These are phyloP conservation scores for Phrynocephalus forsythii DNA, from an alignment of 2,797 vertebrate species.

Conservation along the genomic window DNA sequence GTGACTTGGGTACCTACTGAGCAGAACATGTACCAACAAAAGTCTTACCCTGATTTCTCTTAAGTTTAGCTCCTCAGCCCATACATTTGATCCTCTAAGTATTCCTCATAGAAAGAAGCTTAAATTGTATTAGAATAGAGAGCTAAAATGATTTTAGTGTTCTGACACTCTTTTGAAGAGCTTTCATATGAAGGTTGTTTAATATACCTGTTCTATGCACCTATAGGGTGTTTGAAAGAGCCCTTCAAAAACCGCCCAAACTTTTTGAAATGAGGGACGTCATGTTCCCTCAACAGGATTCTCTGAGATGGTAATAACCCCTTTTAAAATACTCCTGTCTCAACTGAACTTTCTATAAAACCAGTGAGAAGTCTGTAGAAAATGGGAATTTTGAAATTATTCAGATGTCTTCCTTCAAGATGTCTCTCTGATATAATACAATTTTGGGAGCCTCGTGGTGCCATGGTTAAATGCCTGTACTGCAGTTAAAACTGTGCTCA, in stretches of 20 bases:
- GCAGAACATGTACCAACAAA: no score
- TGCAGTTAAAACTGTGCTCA: no score
- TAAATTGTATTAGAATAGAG: conserved; percentile 52
- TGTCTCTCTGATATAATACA: no score
- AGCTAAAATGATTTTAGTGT: conserved; percentile 30
- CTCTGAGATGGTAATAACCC: neutral
- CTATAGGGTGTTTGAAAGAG: neutral
- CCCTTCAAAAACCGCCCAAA: neutral
- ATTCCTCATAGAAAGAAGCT: conserved; percentile 27
- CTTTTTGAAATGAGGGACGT: neutral
- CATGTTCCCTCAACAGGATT: neutral
- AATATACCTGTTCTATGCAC: neutral
- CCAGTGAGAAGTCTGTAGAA: neutral
- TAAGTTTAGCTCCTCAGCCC: no score
- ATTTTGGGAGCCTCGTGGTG: no score
- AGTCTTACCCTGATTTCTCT: no score
- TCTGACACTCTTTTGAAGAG: conserved; percentile 18
- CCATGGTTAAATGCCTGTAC: no score
- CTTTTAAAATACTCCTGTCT: neutral
- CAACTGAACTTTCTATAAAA: neutral
- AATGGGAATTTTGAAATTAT: neutral
- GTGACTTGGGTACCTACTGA: no score
- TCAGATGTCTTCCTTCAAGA: no score
- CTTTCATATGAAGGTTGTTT: conserved; percentile 1
- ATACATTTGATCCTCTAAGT: no score